Conservation (phyloP, 2,113 vertebrate genomes). For the Grammomys dolichurus region DNA sequence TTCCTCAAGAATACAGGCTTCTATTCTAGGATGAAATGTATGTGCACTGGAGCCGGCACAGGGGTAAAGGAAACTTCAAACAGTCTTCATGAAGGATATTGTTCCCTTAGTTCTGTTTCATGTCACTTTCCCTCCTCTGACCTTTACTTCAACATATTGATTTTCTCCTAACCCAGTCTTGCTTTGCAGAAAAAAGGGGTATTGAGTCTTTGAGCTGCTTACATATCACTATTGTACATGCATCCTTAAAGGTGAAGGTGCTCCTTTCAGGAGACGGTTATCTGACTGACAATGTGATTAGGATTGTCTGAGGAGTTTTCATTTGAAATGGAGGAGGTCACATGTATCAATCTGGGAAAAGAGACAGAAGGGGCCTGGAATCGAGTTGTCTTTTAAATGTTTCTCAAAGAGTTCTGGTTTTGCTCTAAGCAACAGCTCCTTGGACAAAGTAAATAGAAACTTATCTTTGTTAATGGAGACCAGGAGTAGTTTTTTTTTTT, state of each 20-base stretch:
- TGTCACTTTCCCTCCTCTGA: conserved; percentile 90
- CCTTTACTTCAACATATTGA: conserved; percentile 92
- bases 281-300: conserved; percentile 88
- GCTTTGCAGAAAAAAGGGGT: conserved; percentile 91
- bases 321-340: conserved; percentile 84
- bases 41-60: conserved; percentile 84
- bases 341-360: conserved; percentile 77
- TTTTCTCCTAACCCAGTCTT: conserved; percentile 89
- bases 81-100: conserved; percentile 89
- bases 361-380: conserved; percentile 63
- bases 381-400: conserved; percentile 72
- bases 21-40: conserved; percentile 84
- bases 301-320: conserved; percentile 86
- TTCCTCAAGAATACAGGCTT: conserved; percentile 83
- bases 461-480: neutral
- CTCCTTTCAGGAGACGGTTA: conserved; percentile 86
- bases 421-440: conserved; percentile 59
- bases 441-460: neutral
- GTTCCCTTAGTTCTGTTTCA: conserved; percentile 90
- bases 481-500: neutral
- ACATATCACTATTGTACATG: conserved; percentile 88
- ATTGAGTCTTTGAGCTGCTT: conserved; percentile 90
- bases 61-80: conserved; percentile 90
- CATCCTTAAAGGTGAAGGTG: conserved; percentile 89
- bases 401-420: conserved; percentile 71